These are phyloP conservation scores for Idaea aversata DNA, from an alignment of 2,888 invertebrate species.

Conservation along the genomic window DNA sequence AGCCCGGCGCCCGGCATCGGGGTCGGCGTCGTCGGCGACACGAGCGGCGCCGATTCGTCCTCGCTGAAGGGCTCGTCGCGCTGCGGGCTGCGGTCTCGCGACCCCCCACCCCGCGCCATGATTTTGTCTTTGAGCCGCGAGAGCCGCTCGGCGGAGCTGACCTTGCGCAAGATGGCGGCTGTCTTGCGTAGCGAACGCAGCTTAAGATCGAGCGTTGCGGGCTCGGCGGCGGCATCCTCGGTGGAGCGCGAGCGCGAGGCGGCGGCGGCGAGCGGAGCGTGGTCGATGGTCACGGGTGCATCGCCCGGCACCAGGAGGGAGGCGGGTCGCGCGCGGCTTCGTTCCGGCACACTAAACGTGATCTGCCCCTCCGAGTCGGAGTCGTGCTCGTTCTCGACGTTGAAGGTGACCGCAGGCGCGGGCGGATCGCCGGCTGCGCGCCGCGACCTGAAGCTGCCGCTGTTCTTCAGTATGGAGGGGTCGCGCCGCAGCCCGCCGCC, in stretches of 20 bases:
- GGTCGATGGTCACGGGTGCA: constrained; percentile 49
- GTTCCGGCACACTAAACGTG: constrained; percentile 61
- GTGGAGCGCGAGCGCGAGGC: constrained; percentile 61
- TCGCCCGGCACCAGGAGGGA: constrained; percentile 61
- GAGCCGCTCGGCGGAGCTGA: constrained; percentile 65
- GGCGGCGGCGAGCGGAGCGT: constrained; percentile 36
- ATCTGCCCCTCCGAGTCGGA: constrained; percentile 68
- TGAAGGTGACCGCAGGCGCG: constrained; percentile 72
- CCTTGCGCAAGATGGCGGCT: constrained; percentile 61
- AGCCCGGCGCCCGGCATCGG: constrained; percentile 16
- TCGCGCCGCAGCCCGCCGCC: constrained; percentile 46
- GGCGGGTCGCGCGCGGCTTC: constrained; percentile 50
- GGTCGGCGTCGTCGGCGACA: constrained; percentile 52
- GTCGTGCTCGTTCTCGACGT: constrained; percentile 70
- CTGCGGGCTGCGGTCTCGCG: constrained; percentile 63
- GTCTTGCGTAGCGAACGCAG: constrained; percentile 58
- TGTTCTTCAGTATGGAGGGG: constrained; percentile 56
- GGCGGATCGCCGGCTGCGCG: constrained; percentile 51
- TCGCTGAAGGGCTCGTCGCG: constrained; percentile 72
- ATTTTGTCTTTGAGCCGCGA: constrained; percentile 65
- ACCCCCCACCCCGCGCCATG: constrained; percentile 52
- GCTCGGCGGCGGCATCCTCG: constrained; percentile 59
- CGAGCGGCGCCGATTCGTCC: constrained; percentile 85
- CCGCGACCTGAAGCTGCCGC: constrained; percentile 40
- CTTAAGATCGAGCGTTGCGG: constrained; percentile 55